phyloP scores from a whole-genome alignment of 2,888 invertebrate genomes.

The Agrilus cyanescens region DNA sequence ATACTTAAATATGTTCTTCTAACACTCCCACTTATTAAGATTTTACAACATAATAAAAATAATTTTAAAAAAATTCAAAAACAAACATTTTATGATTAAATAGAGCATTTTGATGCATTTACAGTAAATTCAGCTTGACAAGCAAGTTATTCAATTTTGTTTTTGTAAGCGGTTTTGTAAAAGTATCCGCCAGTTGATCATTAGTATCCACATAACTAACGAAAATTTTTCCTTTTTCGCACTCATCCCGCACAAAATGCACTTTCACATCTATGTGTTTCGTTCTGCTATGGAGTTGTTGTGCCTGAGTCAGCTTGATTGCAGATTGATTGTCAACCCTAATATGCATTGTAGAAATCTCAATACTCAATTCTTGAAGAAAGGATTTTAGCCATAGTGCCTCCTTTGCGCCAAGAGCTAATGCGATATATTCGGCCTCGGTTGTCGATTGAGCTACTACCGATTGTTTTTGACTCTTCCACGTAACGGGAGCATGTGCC shows the following conservation, averaged over 20 bases:
- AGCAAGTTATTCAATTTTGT: too few relatives aligned
- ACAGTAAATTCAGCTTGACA: too few relatives aligned
- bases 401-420: neutral
- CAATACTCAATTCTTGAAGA: neutral
- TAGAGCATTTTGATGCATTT: too few relatives aligned
- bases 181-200: neutral
- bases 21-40: too few relatives aligned
- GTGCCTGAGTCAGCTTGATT: neutral
- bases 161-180: neutral
- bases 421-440: constrained; percentile 2
- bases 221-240: constrained; percentile 1
- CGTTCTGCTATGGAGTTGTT: neutral
- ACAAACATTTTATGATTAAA: too few relatives aligned
- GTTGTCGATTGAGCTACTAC: constrained; percentile 1
- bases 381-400: neutral
- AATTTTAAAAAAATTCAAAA: too few relatives aligned
- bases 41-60: too few relatives aligned
- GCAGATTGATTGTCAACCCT: neutral
- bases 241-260: constrained; percentile 1
- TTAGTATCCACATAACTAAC: neutral
- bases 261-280: constrained; percentile 2
- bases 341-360: neutral
- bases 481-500: neutral
- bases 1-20: too few relatives aligned
- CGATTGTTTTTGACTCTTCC: neutral